Base-by-base conservation (phyloP, 2,797 vertebrate genomes). In the Adelosebastes latens region DNA sequence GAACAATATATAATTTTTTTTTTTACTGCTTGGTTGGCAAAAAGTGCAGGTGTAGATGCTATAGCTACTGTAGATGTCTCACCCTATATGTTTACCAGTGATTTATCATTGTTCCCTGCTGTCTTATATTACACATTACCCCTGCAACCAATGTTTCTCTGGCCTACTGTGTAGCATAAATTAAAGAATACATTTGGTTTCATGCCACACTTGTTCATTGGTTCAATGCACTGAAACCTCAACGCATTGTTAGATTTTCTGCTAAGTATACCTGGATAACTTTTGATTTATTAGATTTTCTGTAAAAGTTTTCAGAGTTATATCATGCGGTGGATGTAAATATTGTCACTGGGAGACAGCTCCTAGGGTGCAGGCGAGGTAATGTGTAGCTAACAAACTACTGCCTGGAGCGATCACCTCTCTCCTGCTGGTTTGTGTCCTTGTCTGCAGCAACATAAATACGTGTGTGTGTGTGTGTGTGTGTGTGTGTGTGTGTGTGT, bases 401-500 rank as follows among this genome's bases (percentile, higher is more conserved):
- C 82, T 77, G 86, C 86, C 87, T 90, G 84, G 79, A 87, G 88
- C 74, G 29, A 89, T 89, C 89, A 82, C 74, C 86, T 85, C 89
- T 75, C 80, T 90, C 88, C 81, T 72, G 85, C 91, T 92, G 90
- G 80, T 85, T 85, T 86, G 77, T 89, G 86, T 90, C 89, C 88
- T 93, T 89, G 84, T 87, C 76, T 86, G 79, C 68, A 72, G 77
- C 52, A 80, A 88, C 72, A 79, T 71, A 79, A 84, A 77, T 85
- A 42, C 2, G 20, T n/a, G 52, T 39, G 16, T 39, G 60, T 66
- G 27, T 80, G 66, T 74, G 24, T 76, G 49, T 72, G 52, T 79
- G 46, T 64, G 65, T 62, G 61, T 22, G 25, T 65, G 25, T 70
- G 59, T 70, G 70, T 79, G 49, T 68, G 72, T 73, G 32, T 59